A percentile compares a stretch with the other conserved stretches of the same genome.
phyloP scores from a whole-genome alignment of 2,113 vertebrate genomes.

The Gobius niger region DNA sequence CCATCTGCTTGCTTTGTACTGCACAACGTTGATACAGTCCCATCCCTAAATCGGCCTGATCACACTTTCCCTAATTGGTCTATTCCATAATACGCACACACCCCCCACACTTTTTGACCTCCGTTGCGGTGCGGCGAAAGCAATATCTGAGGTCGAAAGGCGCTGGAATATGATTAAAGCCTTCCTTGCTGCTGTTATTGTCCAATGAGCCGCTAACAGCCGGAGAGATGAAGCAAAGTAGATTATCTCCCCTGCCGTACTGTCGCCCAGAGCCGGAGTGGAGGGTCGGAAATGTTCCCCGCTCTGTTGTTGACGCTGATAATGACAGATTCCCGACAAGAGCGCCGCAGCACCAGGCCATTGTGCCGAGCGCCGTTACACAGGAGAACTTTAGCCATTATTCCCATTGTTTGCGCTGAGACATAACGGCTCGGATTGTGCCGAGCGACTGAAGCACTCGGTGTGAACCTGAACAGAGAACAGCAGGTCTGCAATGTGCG shows the following conservation, averaged over 20 bases:
- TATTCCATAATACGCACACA: neutral
- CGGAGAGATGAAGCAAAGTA: constrained; percentile 67
- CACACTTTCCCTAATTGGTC: neutral
- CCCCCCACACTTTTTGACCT: neutral
- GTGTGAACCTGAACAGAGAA: neutral
- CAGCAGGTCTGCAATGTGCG: neutral
- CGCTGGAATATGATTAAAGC: constrained; percentile 70
- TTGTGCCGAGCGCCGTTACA: neutral
- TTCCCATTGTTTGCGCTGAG: constrained; percentile 18
- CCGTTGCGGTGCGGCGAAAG: constrained; percentile 41
- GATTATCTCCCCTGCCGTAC: constrained; percentile 66
- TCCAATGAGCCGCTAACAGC: constrained; percentile 63
- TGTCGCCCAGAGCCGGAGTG: constrained; percentile 53
- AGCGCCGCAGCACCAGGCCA: neutral
- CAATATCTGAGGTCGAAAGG: constrained; percentile 62
- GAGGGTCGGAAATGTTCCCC: constrained; percentile 46
- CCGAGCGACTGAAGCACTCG: neutral
- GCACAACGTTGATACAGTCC: too few species aligned
- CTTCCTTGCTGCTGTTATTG: constrained; percentile 45
- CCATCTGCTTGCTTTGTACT: too few species aligned
- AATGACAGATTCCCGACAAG: constrained; percentile 45
- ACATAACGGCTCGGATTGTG: constrained; percentile 4
- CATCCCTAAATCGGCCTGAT: neutral
- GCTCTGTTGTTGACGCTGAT: constrained; percentile 28
- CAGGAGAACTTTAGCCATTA: constrained; percentile 10